Evolutionary conservation across 2,797 vertebrate genomes (phyloP).

Genomic region (Macroramphosus scolopax): DNA sequence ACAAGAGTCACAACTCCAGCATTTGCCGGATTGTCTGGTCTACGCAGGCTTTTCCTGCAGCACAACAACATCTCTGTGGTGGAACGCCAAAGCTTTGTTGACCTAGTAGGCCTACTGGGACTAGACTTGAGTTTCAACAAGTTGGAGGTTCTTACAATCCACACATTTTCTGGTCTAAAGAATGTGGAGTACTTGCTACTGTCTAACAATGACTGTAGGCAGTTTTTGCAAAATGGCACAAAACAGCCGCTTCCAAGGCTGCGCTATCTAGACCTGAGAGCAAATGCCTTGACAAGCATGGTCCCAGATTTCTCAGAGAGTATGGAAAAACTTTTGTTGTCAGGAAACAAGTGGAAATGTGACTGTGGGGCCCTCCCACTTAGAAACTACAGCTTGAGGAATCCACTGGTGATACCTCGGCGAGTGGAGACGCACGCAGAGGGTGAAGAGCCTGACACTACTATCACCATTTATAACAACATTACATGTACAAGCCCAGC

Average conservation of each 20-base stretch:
- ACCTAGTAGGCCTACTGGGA: slow-evolving; percentile 84
- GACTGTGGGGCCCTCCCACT: slow-evolving; percentile 83
- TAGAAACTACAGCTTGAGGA: slow-evolving; percentile 80
- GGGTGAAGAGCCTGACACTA: slow-evolving; percentile 82
- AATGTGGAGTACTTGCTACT: slow-evolving; percentile 92
- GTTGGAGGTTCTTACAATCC: slow-evolving; percentile 76
- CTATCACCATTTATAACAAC: slow-evolving; percentile 88
- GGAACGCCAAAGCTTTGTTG: slow-evolving; percentile 84
- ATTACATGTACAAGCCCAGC: slow-evolving; percentile 88
- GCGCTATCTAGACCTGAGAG: slow-evolving; percentile 85
- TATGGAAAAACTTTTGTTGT: slow-evolving; percentile 90
- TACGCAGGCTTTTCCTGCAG: slow-evolving; percentile 90
- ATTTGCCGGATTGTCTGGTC: slow-evolving; percentile 84
- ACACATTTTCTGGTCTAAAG: slow-evolving; percentile 83
- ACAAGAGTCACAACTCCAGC: slow-evolving; percentile 77
- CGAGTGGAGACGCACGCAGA: slow-evolving; percentile 84
- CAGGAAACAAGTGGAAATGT: slow-evolving; percentile 91
- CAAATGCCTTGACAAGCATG: slow-evolving; percentile 82
- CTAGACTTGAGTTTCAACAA: slow-evolving; percentile 89
- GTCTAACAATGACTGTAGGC: slow-evolving; percentile 82
- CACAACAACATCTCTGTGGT: slow-evolving; percentile 83
- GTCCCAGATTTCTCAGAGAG: slow-evolving; percentile 65
- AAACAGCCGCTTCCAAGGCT: slow-evolving; percentile 78
- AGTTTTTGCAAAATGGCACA: slow-evolving; percentile 71
- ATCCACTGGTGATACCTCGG: slow-evolving; percentile 81